phyloP scores from a whole-genome alignment of 1,140 invertebrate species.

The Trichoplusia ni region DNA sequence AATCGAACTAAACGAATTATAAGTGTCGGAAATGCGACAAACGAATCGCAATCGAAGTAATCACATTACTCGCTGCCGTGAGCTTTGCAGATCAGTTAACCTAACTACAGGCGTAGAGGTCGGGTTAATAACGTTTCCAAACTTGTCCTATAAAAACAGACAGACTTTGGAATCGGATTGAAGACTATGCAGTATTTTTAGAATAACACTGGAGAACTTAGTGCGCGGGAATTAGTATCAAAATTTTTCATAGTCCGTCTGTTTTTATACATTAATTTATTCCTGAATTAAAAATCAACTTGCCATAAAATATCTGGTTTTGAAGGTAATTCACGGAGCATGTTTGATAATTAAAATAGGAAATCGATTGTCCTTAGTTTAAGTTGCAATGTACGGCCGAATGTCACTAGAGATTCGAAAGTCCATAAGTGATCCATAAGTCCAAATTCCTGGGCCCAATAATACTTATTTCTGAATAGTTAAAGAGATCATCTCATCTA shows the following conservation, averaged over 20 bases:
- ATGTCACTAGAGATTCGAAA: too few relatives aligned
- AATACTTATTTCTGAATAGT: too few relatives aligned
- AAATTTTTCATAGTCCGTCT: conserved; percentile 28
- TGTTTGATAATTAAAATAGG: too few relatives aligned
- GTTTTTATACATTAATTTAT: conserved; percentile 30
- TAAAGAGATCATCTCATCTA: too few relatives aligned
- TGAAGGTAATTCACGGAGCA: too few relatives aligned
- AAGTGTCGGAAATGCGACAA: neutral
- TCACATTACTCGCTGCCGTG: neutral
- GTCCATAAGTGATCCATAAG: too few relatives aligned
- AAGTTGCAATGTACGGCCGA: neutral
- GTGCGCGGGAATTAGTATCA: conserved; percentile 30
- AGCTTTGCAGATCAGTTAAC: neutral
- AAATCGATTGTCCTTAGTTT: neutral
- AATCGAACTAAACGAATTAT: neutral
- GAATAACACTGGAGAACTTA: conserved; percentile 27
- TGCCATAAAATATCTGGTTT: too few relatives aligned
- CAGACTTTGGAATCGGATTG: too few relatives aligned
- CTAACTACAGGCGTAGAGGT: neutral
- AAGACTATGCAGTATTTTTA: neutral
- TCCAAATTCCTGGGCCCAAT: too few relatives aligned
- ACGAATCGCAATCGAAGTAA: conserved; percentile 8
- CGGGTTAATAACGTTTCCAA: neutral
- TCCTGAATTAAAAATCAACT: conserved; percentile 23
- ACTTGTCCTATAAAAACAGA: too few relatives aligned